Base-by-base conservation (phyloP, 1,140 invertebrate species). In the Euschistus heros region DNA sequence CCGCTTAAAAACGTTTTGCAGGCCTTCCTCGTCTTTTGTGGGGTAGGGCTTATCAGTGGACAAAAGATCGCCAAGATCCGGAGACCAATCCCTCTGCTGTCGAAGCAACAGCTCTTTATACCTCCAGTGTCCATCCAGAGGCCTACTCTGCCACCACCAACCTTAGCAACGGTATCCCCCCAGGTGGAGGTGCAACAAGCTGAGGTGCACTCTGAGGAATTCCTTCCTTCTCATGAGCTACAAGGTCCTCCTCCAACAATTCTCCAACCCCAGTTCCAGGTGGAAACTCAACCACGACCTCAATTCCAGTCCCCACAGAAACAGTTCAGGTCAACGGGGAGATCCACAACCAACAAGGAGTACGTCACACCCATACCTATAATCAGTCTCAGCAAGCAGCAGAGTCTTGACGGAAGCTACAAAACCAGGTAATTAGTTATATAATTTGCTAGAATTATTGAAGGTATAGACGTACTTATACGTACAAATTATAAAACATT, bases 341-440 rank as follows among this genome's bases (percentile, higher is more conserved):
- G 52, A 52, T 30, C 33, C 14, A 30, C 20, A 13, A 37, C n/a
- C 50, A 14, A 27, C 37, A 57, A 27, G 24, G 20, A 61, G 42
- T 46, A 30, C 63, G 30, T 61, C 24, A 70, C 69, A 13, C 60
- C 68, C 22, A 68, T 68, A 42, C 60, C 70, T 17, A 66, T 70
- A 27, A 67, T 72, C 30, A 47, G 68, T 18, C 64, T 70, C n/a
- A 60, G 68, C 42, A 69, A 69, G 54, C 63, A 68, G 54, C 68
- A 69, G 52, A 61, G 64, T 22, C 54, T 68, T 14, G 71, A 70
- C 62, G 69, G 69, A 13, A 69, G 67, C 60, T 71, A 70, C 62
- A 70, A 70, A 66, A 33, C 67, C 0, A 70, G 68, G 69, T 71
- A 60, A 60, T 30, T 10, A 37, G n/a, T 37, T 37, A 37, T 13